Evolutionary conservation across 2,113 vertebrate species (phyloP).

Genomic region (Solenodon paradoxus): DNA sequence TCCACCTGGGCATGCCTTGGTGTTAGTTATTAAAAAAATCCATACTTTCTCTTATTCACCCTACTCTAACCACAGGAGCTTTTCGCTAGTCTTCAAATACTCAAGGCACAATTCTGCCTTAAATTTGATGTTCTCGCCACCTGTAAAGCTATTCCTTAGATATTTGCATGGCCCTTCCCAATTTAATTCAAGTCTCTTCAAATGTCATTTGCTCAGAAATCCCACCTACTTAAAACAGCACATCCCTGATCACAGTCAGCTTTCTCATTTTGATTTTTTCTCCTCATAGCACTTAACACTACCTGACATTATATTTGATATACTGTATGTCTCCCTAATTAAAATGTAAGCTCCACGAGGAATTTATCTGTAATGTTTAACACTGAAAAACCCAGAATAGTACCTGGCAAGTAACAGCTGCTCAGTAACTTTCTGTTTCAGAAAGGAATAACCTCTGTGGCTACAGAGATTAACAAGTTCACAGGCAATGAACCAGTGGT

Average conservation of each 20-base stretch:
- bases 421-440: not conserved
- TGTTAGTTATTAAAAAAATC: not conserved
- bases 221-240: not conserved
- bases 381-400: not conserved
- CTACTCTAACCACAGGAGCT: not conserved
- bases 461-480: not conserved
- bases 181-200: constrained; percentile 7
- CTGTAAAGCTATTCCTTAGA: not conserved
- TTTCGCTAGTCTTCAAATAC: not conserved
- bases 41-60: not conserved
- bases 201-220: not conserved
- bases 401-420: not conserved
- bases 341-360: not conserved
- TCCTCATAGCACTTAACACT: not conserved
- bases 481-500: not conserved
- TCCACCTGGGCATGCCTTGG: no score
- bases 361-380: not conserved
- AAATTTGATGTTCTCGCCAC: not conserved
- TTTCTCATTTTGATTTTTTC: not conserved
- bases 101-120: not conserved
- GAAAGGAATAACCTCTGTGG: constrained; percentile 10
- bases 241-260: not conserved
- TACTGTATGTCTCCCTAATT: not conserved
- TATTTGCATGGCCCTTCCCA: not conserved
- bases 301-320: not conserved